Conservation (phyloP, 2,113 vertebrate genomes). For the Terrapene triunguis region DNA sequence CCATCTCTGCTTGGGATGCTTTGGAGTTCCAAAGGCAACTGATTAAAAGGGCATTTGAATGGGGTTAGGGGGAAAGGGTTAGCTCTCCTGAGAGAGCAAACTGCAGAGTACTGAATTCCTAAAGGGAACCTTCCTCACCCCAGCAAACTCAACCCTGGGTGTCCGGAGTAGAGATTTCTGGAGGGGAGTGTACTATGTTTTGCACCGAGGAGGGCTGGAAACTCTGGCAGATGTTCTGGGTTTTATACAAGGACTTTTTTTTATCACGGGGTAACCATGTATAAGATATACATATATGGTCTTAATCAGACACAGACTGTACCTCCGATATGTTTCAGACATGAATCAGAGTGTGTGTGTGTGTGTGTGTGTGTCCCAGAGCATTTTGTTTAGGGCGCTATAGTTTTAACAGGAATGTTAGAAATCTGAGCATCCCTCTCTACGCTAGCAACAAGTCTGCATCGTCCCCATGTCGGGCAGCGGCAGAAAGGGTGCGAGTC, state of each 20-base stretch:
- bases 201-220: neutral
- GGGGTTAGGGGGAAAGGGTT: neutral
- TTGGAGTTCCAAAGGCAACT: neutral
- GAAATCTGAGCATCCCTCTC: neutral
- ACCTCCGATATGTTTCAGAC: neutral
- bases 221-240: neutral
- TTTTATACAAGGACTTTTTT: neutral
- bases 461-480: neutral
- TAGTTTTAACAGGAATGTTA: neutral
- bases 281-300: neutral
- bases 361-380: neutral
- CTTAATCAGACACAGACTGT: neutral
- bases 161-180: rapidly evolving
- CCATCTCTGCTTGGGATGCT: neutral
- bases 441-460: neutral
- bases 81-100: neutral
- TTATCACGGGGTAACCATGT: neutral
- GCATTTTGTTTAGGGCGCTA: neutral
- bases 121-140: neutral
- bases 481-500: neutral
- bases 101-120: neutral
- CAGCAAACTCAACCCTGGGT: neutral
- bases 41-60: neutral
- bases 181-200: neutral
- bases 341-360: neutral